Percentiles rank a stretch among this genome's conserved stretches.
phyloP scores from a whole-genome alignment of 2,797 vertebrate genomes.

The Bryconaethiops microstoma region DNA sequence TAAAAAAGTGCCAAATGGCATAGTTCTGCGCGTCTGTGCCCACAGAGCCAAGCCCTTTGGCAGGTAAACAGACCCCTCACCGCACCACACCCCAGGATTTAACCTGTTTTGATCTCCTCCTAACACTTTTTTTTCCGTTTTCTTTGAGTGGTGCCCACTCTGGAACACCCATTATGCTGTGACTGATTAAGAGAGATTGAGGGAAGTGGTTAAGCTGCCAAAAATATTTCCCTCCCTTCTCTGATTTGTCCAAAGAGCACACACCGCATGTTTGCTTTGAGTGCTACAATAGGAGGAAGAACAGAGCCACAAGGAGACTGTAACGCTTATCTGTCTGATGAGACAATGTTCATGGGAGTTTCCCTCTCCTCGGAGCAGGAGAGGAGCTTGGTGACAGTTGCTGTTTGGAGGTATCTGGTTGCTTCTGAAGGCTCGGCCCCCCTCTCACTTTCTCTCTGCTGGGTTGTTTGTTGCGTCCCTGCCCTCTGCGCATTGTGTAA shows the following conservation, averaged over 20 bases:
- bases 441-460: conserved; percentile 64
- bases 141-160: conserved; percentile 32
- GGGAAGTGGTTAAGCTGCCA: conserved; percentile 26
- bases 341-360: conserved; percentile 53
- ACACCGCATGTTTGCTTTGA: conserved; percentile 58
- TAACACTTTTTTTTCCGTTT: conserved; percentile 1
- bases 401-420: conserved; percentile 73
- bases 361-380: conserved; percentile 28
- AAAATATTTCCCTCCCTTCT: conserved; percentile 46
- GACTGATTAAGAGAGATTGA: conserved; percentile 51
- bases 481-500: conserved; percentile 78
- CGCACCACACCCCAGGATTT: conserved; percentile 54
- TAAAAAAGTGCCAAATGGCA: conserved; percentile 54
- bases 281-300: conserved; percentile 61
- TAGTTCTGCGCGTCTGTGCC: conserved; percentile 21
- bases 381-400: conserved; percentile 69
- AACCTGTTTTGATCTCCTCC: conserved; percentile 48
- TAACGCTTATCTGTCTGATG: conserved; percentile 62
- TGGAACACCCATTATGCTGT: conserved; percentile 40
- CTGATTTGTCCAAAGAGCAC: conserved; percentile 17
- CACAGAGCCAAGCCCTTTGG: conserved; percentile 37
- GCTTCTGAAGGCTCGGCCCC: conserved; percentile 63
- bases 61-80: conserved; percentile 60
- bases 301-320: conserved; percentile 46
- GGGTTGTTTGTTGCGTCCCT: conserved; percentile 74